These are phyloP conservation scores for Schizaphis graminum DNA, from an alignment of 2,888 invertebrate species.

Conservation along the genomic window DNA sequence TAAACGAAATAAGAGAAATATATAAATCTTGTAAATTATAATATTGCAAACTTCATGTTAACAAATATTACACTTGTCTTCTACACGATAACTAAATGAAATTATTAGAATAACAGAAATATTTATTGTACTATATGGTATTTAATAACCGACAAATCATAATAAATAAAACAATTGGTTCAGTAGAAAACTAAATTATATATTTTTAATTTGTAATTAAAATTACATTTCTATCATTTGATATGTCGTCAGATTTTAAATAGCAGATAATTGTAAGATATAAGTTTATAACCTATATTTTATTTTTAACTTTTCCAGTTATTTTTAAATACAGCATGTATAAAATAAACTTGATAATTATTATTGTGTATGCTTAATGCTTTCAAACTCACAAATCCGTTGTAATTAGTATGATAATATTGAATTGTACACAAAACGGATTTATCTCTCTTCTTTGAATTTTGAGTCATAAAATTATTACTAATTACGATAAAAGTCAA, in stretches of 20 bases:
- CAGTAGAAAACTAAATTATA: background rate
- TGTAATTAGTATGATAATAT: background rate
- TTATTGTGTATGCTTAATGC: background rate
- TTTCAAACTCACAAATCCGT: background rate
- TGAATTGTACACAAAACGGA: background rate
- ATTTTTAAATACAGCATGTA: background rate
- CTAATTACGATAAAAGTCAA: constrained; percentile 9
- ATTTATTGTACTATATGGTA: background rate
- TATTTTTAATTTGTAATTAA: background rate
- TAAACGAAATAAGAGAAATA: background rate
- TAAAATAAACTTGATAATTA: background rate
- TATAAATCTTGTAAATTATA: background rate
- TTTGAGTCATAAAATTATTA: background rate
- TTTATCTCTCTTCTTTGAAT: background rate
- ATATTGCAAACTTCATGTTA: background rate
- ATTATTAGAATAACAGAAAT: background rate
- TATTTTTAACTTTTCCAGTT: background rate
- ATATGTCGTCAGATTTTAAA: background rate
- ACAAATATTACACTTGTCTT: background rate
- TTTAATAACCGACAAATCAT: background rate
- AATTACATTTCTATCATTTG: background rate
- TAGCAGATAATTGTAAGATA: background rate
- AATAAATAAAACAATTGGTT: background rate
- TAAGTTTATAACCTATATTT: background rate
- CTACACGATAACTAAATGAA: background rate